A percentile compares a stretch with the other conserved stretches of the same genome.
Evolutionary conservation across 1,140 invertebrate genomes (phyloP).

Genomic region (Drosophila persimilis): DNA sequence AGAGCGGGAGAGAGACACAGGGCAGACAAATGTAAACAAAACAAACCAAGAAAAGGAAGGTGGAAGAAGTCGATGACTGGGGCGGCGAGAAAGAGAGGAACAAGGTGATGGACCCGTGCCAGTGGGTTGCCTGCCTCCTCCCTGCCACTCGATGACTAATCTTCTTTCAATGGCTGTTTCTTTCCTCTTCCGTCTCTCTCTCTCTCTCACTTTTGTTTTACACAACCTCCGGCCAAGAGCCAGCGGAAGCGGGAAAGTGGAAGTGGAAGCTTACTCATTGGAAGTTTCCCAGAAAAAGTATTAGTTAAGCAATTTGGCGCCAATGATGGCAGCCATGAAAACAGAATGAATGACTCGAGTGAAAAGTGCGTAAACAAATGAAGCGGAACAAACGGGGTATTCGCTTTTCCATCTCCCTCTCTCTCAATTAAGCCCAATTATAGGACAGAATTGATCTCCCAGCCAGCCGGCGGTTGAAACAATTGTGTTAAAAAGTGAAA

Average conservation of each 20-base stretch:
- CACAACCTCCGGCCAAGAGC: conserved; percentile 43
- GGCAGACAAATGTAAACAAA: conserved; percentile 66
- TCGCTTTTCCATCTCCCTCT: conserved; percentile 36
- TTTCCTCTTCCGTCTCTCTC: conserved; percentile 3
- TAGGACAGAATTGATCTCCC: conserved; percentile 62
- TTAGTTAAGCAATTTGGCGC: conserved; percentile 8
- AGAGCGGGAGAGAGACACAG: too few relatives aligned
- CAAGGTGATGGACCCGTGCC: conserved; percentile 71
- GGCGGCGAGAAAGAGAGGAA: conserved; percentile 11
- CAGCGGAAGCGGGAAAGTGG: conserved; percentile 71
- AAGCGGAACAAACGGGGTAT: conserved; percentile 20
- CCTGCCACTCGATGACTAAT: conserved; percentile 60
- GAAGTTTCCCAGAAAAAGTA: conserved; percentile 49
- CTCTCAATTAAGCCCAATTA: conserved; percentile 78
- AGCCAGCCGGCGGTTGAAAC: conserved; percentile 36
- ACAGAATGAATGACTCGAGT: conserved; percentile 17
- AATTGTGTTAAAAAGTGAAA: conserved; percentile 41
- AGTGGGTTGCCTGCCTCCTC: conserved; percentile 44
- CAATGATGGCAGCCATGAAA: conserved; percentile 4
- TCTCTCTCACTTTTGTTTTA: conserved; percentile 42
- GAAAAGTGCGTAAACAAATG: conserved; percentile 69
- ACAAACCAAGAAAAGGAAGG: conserved; percentile 42
- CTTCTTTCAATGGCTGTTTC: conserved; percentile 16
- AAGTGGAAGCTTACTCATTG: conserved; percentile 64
- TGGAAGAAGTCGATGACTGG: background rate